Evolutionary conservation across 2,113 vertebrate species (phyloP), one percentile per base, ranked within the genome.

Genomic region (Myodes glareolus): DNA sequence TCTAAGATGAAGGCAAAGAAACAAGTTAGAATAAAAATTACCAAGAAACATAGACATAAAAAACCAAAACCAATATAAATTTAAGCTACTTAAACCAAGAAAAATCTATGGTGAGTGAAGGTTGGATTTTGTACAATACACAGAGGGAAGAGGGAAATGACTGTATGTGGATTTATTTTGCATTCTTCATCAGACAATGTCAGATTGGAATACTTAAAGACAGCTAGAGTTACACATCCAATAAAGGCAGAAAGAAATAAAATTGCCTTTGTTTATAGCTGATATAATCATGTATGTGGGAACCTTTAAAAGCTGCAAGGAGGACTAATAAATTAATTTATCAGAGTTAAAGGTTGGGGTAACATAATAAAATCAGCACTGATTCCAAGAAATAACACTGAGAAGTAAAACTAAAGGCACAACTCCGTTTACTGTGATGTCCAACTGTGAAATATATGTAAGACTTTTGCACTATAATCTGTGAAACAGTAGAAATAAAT

Each of bases 221-320:
- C 68, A 76, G 50, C 65, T 61, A 42, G 25, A 91, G 27, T 45
- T 11, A 45, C 23, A 65, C 1, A 29, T 90, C 73, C 82, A 90
- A 75, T 80, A 95, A 92, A 89, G 36, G 77, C 29, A 89, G n/a
- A 88, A 82, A 94, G 61, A 88, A 65, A 33, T 58, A 70, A 92
- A 95, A 33, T 29, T 93, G 6, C 67, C 61, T 84, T 93, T 84
- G 68, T 70, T 90, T 84, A 89, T 31, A 86, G 31, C 36, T 77
- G 9, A 63, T 52, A 42, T 82, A 17, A 86, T 61, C 23, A 82
- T 67, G 4, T 42, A 42, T 58, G n/a, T 17, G 75, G 52, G 87
- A 86, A 93, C 16, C 70, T 68, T 94, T 67, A 45, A 75, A 86
- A 77, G 29, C 7, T 82, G 4, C 5, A 92, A 90, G 76, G 72